These are phyloP conservation scores for Agrochola macilenta DNA, from an alignment of 2,888 invertebrate species.

Conservation along the genomic window DNA sequence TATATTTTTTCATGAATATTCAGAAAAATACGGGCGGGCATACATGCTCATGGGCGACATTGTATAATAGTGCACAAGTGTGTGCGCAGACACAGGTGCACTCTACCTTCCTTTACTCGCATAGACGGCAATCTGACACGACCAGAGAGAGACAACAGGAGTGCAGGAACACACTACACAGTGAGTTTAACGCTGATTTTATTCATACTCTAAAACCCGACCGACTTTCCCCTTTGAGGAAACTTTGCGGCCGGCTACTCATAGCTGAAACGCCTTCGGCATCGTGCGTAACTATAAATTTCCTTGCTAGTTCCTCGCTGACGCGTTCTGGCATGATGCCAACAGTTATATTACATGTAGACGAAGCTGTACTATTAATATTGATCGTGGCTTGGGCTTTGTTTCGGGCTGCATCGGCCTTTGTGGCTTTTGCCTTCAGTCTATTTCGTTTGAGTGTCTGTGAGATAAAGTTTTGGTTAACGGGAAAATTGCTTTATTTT, in stretches of 20 bases:
- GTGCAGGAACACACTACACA: too few relatives aligned
- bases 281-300: conserved; percentile 73
- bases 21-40: too few relatives aligned
- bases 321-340: conserved; percentile 73
- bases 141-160: too few relatives aligned
- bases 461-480: conserved; percentile 11
- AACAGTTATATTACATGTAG: conserved; percentile 66
- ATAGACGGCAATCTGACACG: too few relatives aligned
- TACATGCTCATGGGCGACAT: too few relatives aligned
- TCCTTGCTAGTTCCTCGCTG: conserved; percentile 69
- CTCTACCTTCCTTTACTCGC: too few relatives aligned
- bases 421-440: conserved; percentile 46
- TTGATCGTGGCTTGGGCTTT: conserved; percentile 65
- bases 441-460: conserved; percentile 36
- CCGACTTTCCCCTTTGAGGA: conserved; percentile 57
- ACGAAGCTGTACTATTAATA: conserved; percentile 67
- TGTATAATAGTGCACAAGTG: too few relatives aligned
- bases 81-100: too few relatives aligned
- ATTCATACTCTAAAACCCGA: conserved; percentile 33
- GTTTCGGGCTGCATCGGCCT: conserved; percentile 55
- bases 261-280: conserved; percentile 64
- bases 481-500: neutral
- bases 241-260: conserved; percentile 67
- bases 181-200: too few relatives aligned
- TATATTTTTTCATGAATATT: too few relatives aligned